These are phyloP conservation scores for Premnoplex brunnescens DNA, from an alignment of 2,797 vertebrate species.

Conservation along the genomic window DNA sequence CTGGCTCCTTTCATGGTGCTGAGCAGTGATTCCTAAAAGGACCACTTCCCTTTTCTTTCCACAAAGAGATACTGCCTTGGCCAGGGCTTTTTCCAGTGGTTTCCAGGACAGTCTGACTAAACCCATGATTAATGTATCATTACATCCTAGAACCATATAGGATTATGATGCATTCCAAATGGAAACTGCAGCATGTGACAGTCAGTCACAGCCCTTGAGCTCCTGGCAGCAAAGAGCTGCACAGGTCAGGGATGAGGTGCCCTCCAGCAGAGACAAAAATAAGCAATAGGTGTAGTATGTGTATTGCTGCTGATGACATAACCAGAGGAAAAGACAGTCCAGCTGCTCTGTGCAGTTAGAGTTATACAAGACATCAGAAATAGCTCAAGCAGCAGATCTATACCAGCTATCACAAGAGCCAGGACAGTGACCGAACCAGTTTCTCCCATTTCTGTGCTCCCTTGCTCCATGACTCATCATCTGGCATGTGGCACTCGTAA, in stretches of 20 bases:
- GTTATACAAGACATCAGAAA: neutral
- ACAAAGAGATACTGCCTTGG: neutral
- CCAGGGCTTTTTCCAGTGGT: neutral
- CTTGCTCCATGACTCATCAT: slow-evolving; percentile 15
- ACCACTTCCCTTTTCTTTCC: neutral
- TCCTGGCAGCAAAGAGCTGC: neutral
- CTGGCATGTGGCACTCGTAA: slow-evolving; percentile 14
- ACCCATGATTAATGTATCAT: neutral
- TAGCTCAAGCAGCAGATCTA: neutral
- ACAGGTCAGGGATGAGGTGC: neutral
- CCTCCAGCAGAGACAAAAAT: neutral
- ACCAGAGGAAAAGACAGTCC: neutral
- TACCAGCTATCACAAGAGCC: neutral
- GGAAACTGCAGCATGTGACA: neutral
- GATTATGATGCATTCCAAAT: slow-evolving; percentile 23
- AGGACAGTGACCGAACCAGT: neutral
- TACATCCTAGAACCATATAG: neutral
- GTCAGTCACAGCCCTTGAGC: neutral
- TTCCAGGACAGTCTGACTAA: slow-evolving; percentile 5
- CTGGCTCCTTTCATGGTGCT: neutral
- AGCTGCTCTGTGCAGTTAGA: neutral
- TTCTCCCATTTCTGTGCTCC: neutral
- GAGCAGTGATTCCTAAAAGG: neutral
- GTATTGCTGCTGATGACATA: neutral
- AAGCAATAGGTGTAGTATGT: neutral